Evolutionary conservation across 2,797 vertebrate species (phyloP).

Genomic region (Podargus strigoides): DNA sequence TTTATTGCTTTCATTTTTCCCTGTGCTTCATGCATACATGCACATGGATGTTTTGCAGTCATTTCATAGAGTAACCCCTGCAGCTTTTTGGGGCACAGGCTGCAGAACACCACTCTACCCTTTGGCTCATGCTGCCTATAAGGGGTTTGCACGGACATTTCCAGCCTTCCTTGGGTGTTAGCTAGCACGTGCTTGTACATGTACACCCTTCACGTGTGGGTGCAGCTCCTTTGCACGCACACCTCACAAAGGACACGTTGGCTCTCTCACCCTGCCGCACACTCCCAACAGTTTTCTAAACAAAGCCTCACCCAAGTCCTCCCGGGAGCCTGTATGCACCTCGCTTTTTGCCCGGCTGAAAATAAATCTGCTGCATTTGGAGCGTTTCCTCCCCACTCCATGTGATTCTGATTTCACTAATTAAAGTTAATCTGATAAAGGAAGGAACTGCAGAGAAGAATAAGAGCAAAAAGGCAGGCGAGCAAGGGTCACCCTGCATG

Average conservation of each 20-base stretch:
- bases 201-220: accelerated
- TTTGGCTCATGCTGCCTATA: background rate
- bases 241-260: background rate
- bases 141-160: background rate
- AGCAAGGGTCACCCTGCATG: conserved; percentile 31
- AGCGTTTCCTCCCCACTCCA: background rate
- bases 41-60: background rate
- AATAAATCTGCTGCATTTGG: background rate
- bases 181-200: no score
- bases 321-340: accelerated
- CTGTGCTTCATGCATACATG: accelerated
- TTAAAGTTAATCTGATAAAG: conserved; percentile 77
- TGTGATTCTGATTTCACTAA: conserved; percentile 75
- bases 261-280: background rate
- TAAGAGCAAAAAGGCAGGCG: conserved; percentile 30
- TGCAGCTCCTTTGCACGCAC: background rate
- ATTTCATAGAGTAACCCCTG: background rate
- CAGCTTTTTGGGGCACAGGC: background rate
- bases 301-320: background rate
- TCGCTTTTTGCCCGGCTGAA: background rate
- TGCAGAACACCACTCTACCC: background rate
- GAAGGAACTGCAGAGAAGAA: conserved; percentile 54
- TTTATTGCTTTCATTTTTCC: background rate
- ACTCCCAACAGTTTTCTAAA: background rate
- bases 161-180: background rate